Evolutionary conservation across 2,113 vertebrate genomes (phyloP).

Genomic region (Hippocampus guttulatus): DNA sequence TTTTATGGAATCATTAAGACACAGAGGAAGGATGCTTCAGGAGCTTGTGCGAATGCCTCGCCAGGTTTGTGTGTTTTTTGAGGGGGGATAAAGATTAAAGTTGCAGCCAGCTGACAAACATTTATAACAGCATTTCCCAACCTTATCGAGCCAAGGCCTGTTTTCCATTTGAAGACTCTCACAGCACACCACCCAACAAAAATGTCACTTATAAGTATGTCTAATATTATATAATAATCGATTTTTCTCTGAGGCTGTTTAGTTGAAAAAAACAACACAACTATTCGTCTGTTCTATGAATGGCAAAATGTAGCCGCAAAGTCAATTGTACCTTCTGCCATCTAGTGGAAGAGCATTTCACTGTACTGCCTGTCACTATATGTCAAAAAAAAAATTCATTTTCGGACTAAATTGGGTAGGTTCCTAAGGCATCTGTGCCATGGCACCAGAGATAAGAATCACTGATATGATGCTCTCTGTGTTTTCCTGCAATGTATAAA

Average conservation of each 20-base stretch:
- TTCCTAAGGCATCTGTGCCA: no score
- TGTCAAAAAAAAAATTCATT: not conserved
- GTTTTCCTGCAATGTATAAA: no score
- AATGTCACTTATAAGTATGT: not conserved
- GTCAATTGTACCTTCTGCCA: not conserved
- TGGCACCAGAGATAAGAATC: no score
- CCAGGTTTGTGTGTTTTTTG: conserved; percentile 24
- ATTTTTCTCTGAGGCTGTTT: not conserved
- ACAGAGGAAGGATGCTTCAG: conserved; percentile 31
- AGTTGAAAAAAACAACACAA: not conserved
- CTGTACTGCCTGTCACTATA: not conserved
- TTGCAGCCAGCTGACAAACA: not conserved
- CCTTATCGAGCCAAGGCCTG: not conserved
- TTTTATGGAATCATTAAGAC: conserved; percentile 65
- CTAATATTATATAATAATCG: no score
- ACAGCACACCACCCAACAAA: not conserved
- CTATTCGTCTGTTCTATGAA: not conserved
- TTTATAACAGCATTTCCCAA: not conserved
- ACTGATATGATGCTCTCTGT: no score
- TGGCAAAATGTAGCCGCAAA: not conserved
- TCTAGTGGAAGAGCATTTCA: not conserved
- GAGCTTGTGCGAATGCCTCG: conserved; percentile 7
- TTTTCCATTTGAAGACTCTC: not conserved
- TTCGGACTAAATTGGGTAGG: no score
- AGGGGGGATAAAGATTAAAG: not conserved